phyloP scores from a whole-genome alignment of 2,888 invertebrate genomes.

The Epistrophella euchroma region DNA sequence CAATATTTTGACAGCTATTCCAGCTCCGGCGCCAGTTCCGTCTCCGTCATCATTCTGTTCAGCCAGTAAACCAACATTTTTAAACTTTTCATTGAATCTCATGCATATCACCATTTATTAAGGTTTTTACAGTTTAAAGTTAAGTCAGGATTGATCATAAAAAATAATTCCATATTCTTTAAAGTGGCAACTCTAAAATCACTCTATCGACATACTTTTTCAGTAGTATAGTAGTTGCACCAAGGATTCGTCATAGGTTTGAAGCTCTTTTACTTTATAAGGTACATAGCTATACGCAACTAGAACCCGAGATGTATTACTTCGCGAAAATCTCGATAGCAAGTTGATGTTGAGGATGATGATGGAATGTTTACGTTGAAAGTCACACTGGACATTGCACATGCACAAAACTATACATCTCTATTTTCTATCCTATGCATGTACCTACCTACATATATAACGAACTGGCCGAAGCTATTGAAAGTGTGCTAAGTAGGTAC shows the following conservation, averaged over 20 bases:
- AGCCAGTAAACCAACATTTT: too few relatives aligned
- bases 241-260: constrained; percentile 45
- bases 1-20: too few relatives aligned
- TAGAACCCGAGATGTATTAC: constrained; percentile 25
- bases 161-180: not conserved
- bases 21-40: too few relatives aligned
- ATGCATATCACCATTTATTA: too few relatives aligned
- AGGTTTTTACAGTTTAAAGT: too few relatives aligned
- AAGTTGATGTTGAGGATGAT: constrained; percentile 52
- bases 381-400: constrained; percentile 50
- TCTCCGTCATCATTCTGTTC: too few relatives aligned
- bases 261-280: constrained; percentile 12
- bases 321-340: constrained; percentile 59
- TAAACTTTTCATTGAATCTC: too few relatives aligned
- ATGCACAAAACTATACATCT: constrained; percentile 8
- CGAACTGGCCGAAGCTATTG: constrained; percentile 46
- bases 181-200: constrained; percentile 1
- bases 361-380: constrained; percentile 70
- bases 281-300: constrained; percentile 9
- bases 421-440: not conserved
- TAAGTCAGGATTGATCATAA: too few relatives aligned
- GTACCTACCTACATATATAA: not conserved
- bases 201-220: constrained; percentile 12
- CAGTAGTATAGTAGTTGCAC: constrained; percentile 34
- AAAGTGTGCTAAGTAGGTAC: constrained; percentile 71